A percentile compares a stretch with the other conserved stretches of the same genome.
These are phyloP conservation scores for Eunapius fragilis DNA, from an alignment of 37 sponge, comb jelly and placozoan species.

Conservation along the genomic window DNA sequence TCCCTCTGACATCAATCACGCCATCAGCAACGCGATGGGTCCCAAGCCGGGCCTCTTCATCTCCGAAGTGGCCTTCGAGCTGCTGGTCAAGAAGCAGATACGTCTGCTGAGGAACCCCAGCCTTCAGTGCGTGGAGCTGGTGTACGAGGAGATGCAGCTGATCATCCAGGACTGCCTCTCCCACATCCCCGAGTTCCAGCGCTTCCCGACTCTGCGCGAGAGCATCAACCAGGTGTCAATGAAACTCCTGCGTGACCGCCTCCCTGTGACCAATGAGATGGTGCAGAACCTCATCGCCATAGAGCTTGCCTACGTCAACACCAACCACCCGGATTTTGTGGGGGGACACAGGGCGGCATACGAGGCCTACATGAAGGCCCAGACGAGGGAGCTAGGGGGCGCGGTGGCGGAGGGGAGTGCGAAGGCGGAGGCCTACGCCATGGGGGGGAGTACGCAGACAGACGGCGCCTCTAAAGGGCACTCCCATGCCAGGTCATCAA, in stretches of 20 bases:
- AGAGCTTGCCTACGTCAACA: slow-evolving; percentile 98
- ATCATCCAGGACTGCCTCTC: slow-evolving; percentile 84
- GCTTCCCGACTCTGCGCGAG: slow-evolving; percentile 88
- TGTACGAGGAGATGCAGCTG: slow-evolving; percentile 95
- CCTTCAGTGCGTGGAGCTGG: slow-evolving; percentile 94
- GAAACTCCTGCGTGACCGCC: slow-evolving; percentile 73
- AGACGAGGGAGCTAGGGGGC: slow-evolving; percentile 15
- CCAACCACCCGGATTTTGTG: slow-evolving; percentile 99
- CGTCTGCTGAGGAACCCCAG: slow-evolving; percentile 83
- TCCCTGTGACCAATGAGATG: slow-evolving; percentile 90
- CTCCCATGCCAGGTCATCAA: background rate
- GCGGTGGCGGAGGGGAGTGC: background rate
- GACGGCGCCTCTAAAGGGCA: background rate
- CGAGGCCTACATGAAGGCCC: slow-evolving; percentile 73
- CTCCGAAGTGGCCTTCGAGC: slow-evolving; percentile 98
- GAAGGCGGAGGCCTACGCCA: background rate
- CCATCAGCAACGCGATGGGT: slow-evolving; percentile 95
- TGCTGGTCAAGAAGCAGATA: slow-evolving; percentile 96
- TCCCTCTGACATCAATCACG: slow-evolving; percentile 81
- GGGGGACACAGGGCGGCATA: slow-evolving; percentile 85
- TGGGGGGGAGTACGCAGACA: background rate
- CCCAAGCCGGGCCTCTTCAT: slow-evolving; percentile 95
- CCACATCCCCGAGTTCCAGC: slow-evolving; percentile 83
- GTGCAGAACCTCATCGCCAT: slow-evolving; percentile 94
- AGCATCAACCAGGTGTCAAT: slow-evolving; percentile 80